phyloP scores from a whole-genome alignment of 2,797 vertebrate species.

The Cheirogaleus major region DNA sequence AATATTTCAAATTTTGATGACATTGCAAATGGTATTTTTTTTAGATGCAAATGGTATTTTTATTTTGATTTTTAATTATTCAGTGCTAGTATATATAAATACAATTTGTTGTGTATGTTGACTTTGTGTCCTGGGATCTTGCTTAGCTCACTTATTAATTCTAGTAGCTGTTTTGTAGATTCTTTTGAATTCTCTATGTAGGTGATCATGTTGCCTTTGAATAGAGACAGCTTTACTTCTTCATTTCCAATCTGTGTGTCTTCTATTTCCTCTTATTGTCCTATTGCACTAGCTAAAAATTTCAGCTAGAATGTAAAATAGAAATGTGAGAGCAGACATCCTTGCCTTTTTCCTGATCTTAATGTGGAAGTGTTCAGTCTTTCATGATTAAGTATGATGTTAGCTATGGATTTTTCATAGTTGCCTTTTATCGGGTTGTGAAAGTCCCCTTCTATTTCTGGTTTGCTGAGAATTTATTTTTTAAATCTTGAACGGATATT shows the following conservation, averaged over 20 bases:
- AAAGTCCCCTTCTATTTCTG: background rate
- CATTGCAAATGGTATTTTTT: background rate
- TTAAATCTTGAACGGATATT: background rate
- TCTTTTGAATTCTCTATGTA: background rate
- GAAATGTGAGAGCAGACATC: background rate
- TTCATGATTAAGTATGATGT: background rate
- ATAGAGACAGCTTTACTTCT: background rate
- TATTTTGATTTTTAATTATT: conserved; percentile 4
- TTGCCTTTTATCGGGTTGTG: background rate
- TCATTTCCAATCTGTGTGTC: conserved; percentile 10
- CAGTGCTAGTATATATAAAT: background rate
- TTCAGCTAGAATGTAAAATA: background rate
- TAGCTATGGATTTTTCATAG: background rate
- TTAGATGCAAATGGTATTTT: background rate
- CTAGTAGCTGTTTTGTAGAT: background rate
- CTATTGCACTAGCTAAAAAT: background rate
- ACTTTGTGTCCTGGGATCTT: background rate
- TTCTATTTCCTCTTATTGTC: conserved; percentile 17
- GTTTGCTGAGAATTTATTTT: background rate
- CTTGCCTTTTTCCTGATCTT: background rate
- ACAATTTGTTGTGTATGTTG: background rate
- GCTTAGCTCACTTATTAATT: conserved; percentile 6
- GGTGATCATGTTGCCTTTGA: background rate
- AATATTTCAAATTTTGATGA: background rate
- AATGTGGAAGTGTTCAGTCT: background rate